Conservation (phyloP, 2,888 invertebrate species). For the Clitarchus hookeri region DNA sequence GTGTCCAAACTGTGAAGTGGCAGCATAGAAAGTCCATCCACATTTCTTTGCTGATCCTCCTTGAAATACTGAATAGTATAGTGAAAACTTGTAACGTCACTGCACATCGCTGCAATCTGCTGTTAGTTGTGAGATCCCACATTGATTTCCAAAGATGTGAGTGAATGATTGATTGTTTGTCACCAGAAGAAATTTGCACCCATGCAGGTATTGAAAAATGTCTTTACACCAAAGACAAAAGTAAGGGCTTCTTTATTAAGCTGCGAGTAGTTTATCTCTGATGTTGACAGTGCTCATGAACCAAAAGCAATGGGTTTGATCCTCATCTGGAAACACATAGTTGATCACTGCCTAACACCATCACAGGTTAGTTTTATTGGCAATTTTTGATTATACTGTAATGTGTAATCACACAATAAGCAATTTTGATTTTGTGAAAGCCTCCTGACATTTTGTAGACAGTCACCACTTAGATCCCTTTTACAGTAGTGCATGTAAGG, state of each 20-base stretch:
- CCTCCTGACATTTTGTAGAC: background rate
- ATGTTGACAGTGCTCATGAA: background rate
- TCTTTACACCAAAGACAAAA: too few relatives aligned
- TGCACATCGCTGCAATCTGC: too few relatives aligned
- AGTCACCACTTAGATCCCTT: background rate
- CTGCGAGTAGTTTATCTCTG: background rate
- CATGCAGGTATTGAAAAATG: too few relatives aligned
- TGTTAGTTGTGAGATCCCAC: too few relatives aligned
- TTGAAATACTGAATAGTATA: too few relatives aligned
- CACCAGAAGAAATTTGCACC: too few relatives aligned
- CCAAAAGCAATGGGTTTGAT: background rate
- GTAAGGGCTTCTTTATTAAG: background rate
- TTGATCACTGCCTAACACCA: background rate
- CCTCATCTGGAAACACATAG: conserved; percentile 1
- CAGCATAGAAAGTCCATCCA: too few relatives aligned
- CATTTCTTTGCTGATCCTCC: too few relatives aligned
- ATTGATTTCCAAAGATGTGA: too few relatives aligned
- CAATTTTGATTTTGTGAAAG: background rate
- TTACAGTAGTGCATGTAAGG: background rate
- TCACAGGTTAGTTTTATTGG: conserved; percentile 20
- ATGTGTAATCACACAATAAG: conserved; percentile 26
- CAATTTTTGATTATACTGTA: conserved; percentile 18
- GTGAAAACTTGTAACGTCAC: too few relatives aligned
- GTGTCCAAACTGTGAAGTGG: too few relatives aligned
- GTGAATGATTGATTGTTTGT: too few relatives aligned